Conservation (phyloP, 2,888 invertebrate genomes). For the Melieria omissa region DNA sequence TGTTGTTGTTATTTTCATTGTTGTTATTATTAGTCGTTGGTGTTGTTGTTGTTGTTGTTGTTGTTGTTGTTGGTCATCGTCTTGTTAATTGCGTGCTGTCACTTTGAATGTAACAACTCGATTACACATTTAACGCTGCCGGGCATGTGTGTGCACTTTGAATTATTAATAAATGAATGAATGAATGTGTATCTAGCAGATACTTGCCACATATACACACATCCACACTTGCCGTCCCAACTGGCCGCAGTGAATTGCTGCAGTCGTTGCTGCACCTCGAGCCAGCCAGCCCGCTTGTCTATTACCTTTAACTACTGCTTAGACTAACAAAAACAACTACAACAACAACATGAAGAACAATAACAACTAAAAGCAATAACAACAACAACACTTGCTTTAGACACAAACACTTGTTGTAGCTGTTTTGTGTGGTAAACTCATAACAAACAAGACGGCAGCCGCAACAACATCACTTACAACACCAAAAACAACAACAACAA, state of each 20-base stretch:
- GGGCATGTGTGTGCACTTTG: slow-evolving; percentile 54
- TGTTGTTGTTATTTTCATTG: slow-evolving; percentile 29
- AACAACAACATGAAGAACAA: background rate
- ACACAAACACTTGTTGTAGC: background rate
- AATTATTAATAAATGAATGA: slow-evolving; percentile 59
- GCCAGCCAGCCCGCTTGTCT: no score
- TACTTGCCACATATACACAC: slow-evolving; percentile 11
- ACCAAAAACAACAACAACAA: background rate
- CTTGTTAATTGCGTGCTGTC: slow-evolving; percentile 51
- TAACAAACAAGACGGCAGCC: background rate
- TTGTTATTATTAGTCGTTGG: slow-evolving; percentile 43
- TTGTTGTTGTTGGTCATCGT: slow-evolving; percentile 46
- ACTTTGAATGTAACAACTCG: slow-evolving; percentile 60
- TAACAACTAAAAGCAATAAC: background rate
- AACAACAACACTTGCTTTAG: background rate
- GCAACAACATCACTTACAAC: no score
- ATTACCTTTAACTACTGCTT: no score
- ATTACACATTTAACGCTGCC: slow-evolving; percentile 54
- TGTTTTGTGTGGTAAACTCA: background rate
- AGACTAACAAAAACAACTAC: background rate
- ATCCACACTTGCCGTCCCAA: background rate
- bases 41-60: slow-evolving; percentile 44
- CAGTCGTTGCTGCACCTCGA: no score
- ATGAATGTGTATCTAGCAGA: background rate
- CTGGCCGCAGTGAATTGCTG: no score